Conservation (phyloP, 2,797 vertebrate genomes). For the Percopsis omiscomaycus region DNA sequence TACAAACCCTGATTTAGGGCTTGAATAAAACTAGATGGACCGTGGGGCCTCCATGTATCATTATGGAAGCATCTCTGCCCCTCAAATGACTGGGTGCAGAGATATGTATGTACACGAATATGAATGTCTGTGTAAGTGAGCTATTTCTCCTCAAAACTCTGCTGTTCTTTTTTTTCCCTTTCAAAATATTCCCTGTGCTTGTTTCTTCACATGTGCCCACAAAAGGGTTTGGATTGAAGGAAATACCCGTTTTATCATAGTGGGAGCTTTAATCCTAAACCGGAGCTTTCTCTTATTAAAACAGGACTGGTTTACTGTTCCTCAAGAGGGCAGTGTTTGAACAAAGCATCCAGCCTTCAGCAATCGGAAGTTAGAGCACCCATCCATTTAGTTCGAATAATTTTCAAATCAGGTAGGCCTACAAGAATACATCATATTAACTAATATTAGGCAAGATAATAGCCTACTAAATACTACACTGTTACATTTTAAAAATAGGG, state of each 20-base stretch:
- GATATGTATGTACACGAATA: slow-evolving; percentile 4
- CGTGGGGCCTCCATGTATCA: slow-evolving; percentile 20
- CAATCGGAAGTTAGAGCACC: slow-evolving; percentile 42
- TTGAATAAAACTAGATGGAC: slow-evolving; percentile 36
- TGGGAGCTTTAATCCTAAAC: slow-evolving; percentile 6
- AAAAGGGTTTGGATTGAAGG: background rate
- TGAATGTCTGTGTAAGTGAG: background rate
- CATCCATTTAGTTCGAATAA: background rate
- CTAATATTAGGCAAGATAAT: no score
- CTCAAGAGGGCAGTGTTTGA: slow-evolving; percentile 82
- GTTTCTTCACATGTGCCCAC: background rate
- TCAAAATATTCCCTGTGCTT: background rate
- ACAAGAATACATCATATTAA: no score
- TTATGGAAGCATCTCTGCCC: slow-evolving; percentile 30
- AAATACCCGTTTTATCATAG: slow-evolving; percentile 17
- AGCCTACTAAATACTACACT: no score
- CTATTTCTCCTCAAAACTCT: background rate
- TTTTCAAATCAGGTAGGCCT: background rate
- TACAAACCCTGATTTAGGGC: slow-evolving; percentile 40
- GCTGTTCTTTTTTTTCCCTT: background rate
- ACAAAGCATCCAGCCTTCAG: slow-evolving; percentile 63
- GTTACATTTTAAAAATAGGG: no score
- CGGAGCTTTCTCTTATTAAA: slow-evolving; percentile 2
- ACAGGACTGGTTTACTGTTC: slow-evolving; percentile 52
- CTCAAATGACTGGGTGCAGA: slow-evolving; percentile 31